Percentiles rank a stretch among this genome's conserved stretches.
Evolutionary conservation across 1,140 invertebrate genomes (phyloP).

Genomic region (Agraylea sexmaculata): DNA sequence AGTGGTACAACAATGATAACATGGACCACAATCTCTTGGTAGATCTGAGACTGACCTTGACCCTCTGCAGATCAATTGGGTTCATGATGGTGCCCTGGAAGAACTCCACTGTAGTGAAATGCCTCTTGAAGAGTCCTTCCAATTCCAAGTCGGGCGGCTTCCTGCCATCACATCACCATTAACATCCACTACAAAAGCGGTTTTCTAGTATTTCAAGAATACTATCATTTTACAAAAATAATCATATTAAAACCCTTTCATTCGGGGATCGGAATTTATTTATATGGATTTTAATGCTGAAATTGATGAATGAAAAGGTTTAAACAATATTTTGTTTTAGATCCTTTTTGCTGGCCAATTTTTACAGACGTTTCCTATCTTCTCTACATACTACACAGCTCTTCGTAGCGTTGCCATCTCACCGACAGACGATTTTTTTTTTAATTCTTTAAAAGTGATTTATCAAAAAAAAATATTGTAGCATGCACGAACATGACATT

Average conservation of each 20-base stretch:
- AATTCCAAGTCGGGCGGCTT: conserved; percentile 93
- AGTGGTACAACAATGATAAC: conserved; percentile 12
- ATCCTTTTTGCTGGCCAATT: conserved; percentile 17
- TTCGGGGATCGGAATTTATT: no score
- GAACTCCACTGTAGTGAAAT: conserved; percentile 99
- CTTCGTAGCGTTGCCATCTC: conserved; percentile 6
- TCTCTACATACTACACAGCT: conserved; percentile 17
- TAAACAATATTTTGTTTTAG: conserved; percentile 9
- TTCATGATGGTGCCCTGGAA: conserved; percentile 99
- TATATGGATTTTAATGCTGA: no score
- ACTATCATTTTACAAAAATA: neutral
- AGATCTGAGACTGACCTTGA: conserved; percentile 72
- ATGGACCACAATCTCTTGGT: conserved; percentile 8
- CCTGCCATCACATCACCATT: conserved; percentile 53
- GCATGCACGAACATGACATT: conserved; percentile 23
- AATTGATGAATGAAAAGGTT: no score
- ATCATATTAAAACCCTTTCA: no score
- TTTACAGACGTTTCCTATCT: conserved; percentile 20
- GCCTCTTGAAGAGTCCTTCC: conserved; percentile 98
- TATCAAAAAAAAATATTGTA: no score
- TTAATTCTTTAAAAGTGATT: no score
- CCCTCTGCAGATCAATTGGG: conserved; percentile 96
- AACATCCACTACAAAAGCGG: conserved; percentile 32
- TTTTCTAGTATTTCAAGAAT: conserved; percentile 24
- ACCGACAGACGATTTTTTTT: no score